Percentiles rank a stretch among this genome's conserved stretches.
These are phyloP conservation scores for Ectropis grisescens DNA, from an alignment of 1,140 invertebrate species.

Conservation along the genomic window DNA sequence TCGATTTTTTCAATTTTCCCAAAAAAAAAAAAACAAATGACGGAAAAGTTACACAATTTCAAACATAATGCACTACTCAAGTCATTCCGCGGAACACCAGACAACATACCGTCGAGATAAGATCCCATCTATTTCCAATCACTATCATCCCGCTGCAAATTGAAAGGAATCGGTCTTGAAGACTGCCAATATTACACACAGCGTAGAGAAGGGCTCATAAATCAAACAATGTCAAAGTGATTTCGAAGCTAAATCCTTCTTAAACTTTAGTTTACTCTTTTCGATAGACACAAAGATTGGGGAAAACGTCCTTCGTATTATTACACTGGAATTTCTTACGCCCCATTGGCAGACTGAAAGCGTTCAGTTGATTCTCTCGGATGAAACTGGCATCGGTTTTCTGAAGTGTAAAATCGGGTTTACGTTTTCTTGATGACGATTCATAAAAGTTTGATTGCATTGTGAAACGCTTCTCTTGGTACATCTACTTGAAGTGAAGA, in stretches of 20 bases:
- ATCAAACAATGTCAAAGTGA: slow-evolving; percentile 12
- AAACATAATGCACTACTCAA: no score
- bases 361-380: slow-evolving; percentile 2
- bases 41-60: no score
- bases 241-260: slow-evolving; percentile 7
- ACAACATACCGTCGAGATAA: no score
- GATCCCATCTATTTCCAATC: no score
- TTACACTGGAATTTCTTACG: slow-evolving; percentile 7
- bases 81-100: no score
- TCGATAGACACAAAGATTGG: neutral
- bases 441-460: slow-evolving; percentile 1
- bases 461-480: neutral
- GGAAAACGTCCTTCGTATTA: slow-evolving; percentile 4
- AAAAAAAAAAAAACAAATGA: no score
- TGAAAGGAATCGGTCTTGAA: no score
- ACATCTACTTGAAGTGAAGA: no score
- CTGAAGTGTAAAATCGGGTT: slow-evolving; percentile 10
- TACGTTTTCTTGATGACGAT: neutral
- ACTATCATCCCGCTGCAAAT: no score
- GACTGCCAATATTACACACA: no score
- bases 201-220: slow-evolving; percentile 9
- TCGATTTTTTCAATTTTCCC: no score
- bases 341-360: slow-evolving; percentile 1
- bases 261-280: slow-evolving; percentile 8
- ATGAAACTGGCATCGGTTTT: slow-evolving; percentile 6